Base-by-base conservation (phyloP, 2,797 vertebrate genomes). In the Naso thynnoides region DNA sequence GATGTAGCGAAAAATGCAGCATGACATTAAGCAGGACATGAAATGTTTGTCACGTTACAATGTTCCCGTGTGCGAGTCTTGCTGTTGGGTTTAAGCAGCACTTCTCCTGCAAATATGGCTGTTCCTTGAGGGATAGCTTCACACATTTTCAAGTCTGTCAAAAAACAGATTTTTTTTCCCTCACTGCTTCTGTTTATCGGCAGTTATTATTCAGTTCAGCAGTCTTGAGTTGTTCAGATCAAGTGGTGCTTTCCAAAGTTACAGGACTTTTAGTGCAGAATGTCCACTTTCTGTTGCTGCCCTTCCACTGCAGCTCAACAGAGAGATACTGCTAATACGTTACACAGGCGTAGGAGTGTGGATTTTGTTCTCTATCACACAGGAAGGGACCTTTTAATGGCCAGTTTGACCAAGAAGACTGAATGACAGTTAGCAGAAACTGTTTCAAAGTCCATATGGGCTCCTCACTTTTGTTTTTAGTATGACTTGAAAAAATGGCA, bases 21-120 rank as follows among this genome's bases (percentile, higher is more conserved):
- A 72, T 66, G 72, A 76, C 58, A 88, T 80, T 72, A 81, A 76
- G 41, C 56, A 52, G 54, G 41, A 31, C 79, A 79, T 81, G 39
- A 77, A 47, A 68, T 54, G 72, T 74, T 76, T 33, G 70, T 64
- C 24, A 41, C 60, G 33, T 63, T 68, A 41, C 70, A 45, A 58
- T 75, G 70, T 65, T 47, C 9, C 29, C 49, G 33, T 58, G 42
- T 36, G 31, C 54, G n/a, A 60, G 48, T 61, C 26, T 38, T 65
- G 24, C 38, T 70, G 33, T 27, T 47, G 49, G 52, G 14, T 71
- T 73, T 64, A 49, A 70, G 29, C 11, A n/a, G 42, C 39, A 36
- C 48, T 56, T 72, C 56, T 65, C 10, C 19, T 70, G 49, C 78
- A 50, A 68, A 78, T 48, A 52, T 72, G 39, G 16, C 26, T 58